Conservation (phyloP, 2,888 invertebrate species). For the Caenorhabditis plicata region DNA sequence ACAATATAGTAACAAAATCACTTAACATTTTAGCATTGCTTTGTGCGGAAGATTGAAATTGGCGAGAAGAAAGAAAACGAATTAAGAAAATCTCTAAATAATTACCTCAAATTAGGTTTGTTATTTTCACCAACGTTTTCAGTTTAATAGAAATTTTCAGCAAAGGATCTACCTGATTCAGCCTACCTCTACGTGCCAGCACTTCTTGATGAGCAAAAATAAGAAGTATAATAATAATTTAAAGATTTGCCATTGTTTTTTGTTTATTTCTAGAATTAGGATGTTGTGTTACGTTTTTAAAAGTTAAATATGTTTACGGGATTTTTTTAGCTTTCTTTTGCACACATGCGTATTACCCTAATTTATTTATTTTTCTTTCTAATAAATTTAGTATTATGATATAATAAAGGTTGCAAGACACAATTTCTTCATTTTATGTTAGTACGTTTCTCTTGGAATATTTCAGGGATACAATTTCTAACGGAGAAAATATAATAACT, state of each 20-base stretch:
- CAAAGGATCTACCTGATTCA: conserved; percentile 21
- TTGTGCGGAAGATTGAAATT: conserved; percentile 50
- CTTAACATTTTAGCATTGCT: conserved; percentile 33
- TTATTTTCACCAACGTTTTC: neutral
- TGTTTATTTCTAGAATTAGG: conserved; percentile 10
- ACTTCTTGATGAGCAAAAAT: conserved; percentile 23
- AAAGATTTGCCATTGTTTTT: neutral
- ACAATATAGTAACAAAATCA: too few species aligned
- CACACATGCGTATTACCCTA: too few species aligned
- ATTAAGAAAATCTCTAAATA: conserved; percentile 33
- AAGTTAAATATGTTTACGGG: conserved; percentile 9
- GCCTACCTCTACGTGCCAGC: conserved; percentile 30
- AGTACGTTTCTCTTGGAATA: too few species aligned
- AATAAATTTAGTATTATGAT: too few species aligned
- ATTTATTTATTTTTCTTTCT: too few species aligned
- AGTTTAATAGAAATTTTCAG: conserved; percentile 25
- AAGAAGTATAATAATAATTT: neutral
- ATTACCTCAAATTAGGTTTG: conserved; percentile 37
- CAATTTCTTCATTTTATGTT: too few species aligned
- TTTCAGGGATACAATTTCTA: too few species aligned
- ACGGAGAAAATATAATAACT: too few species aligned
- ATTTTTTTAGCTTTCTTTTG: too few species aligned
- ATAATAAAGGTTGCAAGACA: too few species aligned
- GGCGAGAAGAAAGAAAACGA: conserved; percentile 31
- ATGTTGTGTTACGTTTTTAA: too few species aligned